Conservation (phyloP, 2,888 invertebrate species). For the Tipula helvola region DNA sequence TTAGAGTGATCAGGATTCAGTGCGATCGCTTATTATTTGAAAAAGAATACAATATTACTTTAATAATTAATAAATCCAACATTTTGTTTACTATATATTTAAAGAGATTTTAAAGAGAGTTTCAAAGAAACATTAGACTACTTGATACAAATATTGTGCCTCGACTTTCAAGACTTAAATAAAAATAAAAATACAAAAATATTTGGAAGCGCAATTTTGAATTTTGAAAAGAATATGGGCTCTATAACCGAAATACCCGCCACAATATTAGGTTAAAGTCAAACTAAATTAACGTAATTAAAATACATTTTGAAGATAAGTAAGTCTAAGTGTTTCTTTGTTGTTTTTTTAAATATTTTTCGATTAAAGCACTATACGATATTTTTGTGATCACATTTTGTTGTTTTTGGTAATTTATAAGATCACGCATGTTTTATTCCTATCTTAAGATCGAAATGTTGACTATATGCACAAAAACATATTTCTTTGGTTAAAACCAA, state of each 20-base stretch:
- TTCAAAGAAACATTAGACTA: not conserved
- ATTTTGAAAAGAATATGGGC: not conserved
- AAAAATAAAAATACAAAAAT: not conserved
- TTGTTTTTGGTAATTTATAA: not conserved
- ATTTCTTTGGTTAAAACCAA: conserved; percentile 50
- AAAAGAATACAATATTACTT: too few relatives aligned
- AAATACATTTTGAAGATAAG: not conserved
- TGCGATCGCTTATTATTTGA: too few relatives aligned
- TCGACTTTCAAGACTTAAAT: not conserved
- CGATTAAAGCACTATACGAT: not conserved
- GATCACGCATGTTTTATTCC: not conserved
- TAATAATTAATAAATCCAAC: not conserved
- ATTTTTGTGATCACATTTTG: not conserved
- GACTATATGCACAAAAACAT: not conserved
- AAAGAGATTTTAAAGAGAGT: not conserved
- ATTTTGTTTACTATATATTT: not conserved
- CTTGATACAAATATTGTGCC: not conserved
- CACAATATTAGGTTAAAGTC: not conserved
- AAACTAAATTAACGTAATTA: not conserved
- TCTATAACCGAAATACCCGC: not conserved
- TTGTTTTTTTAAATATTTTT: not conserved
- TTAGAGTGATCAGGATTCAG: too few relatives aligned
- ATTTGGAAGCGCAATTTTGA: not conserved
- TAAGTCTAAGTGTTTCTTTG: not conserved
- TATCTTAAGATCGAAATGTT: not conserved